A percentile compares a stretch with the other conserved stretches of the same genome.
Conservation (phyloP, 2,888 invertebrate species). For the Tipula unca region DNA sequence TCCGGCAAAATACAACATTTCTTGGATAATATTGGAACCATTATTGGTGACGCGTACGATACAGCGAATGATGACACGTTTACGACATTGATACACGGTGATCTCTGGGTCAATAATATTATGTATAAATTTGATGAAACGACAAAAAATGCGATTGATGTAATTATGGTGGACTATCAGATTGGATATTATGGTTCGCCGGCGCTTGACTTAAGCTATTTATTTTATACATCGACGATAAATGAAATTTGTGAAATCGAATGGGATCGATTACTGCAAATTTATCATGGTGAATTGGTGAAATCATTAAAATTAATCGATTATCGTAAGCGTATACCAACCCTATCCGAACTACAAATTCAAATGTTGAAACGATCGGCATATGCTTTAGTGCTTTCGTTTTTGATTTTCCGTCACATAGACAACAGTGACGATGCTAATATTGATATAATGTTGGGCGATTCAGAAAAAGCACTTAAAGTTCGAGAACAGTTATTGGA, state of each 20-base stretch:
- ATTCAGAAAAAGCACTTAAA: not conserved
- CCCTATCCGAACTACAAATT: not conserved
- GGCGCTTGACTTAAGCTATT: not conserved
- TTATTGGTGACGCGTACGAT: not conserved
- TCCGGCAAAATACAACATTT: not conserved
- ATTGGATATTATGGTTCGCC: not conserved
- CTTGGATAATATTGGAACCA: not conserved
- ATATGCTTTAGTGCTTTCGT: not conserved
- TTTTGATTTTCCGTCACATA: not conserved
- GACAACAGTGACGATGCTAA: not conserved
- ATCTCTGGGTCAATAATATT: constrained; percentile 40
- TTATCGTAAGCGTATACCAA: not conserved
- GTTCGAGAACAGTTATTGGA: not conserved
- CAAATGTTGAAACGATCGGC: not conserved
- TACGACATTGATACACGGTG: constrained; percentile 35
- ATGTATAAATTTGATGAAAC: constrained; percentile 36
- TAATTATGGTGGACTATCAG: constrained; percentile 27
- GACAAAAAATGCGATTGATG: constrained; percentile 30
- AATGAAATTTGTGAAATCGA: not conserved
- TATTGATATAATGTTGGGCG: not conserved
- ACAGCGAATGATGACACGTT: not conserved
- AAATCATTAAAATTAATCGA: not conserved
- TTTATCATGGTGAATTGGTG: not conserved
- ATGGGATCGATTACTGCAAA: not conserved
- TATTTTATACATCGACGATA: not conserved